phyloP scores from a whole-genome alignment of 2,797 vertebrate genomes.

The Sylvilagus floridanus region DNA sequence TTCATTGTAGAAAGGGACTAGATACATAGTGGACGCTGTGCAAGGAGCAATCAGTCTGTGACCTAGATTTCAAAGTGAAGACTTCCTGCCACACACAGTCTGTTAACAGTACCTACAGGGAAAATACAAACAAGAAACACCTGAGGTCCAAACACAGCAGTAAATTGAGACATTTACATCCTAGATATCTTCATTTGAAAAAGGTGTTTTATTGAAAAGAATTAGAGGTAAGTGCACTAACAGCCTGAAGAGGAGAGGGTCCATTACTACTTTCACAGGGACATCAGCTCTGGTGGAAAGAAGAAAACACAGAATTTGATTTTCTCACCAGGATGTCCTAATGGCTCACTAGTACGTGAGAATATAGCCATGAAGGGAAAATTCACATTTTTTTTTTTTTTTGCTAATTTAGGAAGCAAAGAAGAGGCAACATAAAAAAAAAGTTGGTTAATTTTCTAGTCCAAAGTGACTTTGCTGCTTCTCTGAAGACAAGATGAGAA shows the following conservation, averaged over 20 bases:
- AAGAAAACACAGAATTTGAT: slow-evolving; percentile 80
- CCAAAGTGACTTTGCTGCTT: slow-evolving; percentile 58
- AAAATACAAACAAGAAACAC: slow-evolving; percentile 15
- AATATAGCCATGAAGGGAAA: slow-evolving; percentile 57
- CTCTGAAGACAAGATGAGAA: slow-evolving; percentile 68
- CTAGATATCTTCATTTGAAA: slow-evolving; percentile 53
- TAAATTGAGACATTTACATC: slow-evolving; percentile 42
- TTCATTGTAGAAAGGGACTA: slow-evolving; percentile 44
- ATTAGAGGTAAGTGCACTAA: slow-evolving; percentile 56
- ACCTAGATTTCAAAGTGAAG: slow-evolving; percentile 62
- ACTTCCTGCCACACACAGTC: not conserved
- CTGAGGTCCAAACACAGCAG: slow-evolving; percentile 11
- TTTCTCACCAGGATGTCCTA: slow-evolving; percentile 75
- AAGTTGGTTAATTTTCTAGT: slow-evolving; percentile 79
- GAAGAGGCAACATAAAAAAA: slow-evolving; percentile 49
- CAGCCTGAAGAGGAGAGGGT: slow-evolving; percentile 54
- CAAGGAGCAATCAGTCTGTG: slow-evolving; percentile 37
- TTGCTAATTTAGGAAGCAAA: slow-evolving; percentile 75
- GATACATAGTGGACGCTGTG: slow-evolving; percentile 42
- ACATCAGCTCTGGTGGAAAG: slow-evolving; percentile 35
- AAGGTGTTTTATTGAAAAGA: slow-evolving; percentile 9
- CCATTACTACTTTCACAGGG: slow-evolving; percentile 73
- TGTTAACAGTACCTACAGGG: slow-evolving; percentile 42
- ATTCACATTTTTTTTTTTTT: slow-evolving; percentile 78
- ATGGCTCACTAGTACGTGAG: slow-evolving; percentile 57